These are phyloP conservation scores for Vespertilio murinus DNA, from an alignment of 2,797 vertebrate species.

Conservation along the genomic window DNA sequence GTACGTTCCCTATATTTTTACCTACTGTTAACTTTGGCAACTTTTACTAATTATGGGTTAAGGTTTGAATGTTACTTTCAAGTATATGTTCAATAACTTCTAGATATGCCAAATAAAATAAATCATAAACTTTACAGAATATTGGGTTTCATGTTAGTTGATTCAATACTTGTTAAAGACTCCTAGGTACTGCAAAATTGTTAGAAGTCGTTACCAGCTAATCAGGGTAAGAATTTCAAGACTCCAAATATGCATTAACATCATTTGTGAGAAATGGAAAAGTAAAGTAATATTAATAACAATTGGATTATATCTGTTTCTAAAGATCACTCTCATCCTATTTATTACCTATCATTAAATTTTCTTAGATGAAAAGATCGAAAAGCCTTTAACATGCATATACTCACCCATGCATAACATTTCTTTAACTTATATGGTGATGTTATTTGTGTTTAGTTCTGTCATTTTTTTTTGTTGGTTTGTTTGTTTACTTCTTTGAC, in stretches of 20 bases:
- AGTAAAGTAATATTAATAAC: constrained; percentile 82
- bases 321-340: constrained; percentile 78
- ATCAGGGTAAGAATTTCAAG: constrained; percentile 82
- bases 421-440: constrained; percentile 83
- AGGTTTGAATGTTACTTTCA: not conserved
- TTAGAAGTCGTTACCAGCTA: constrained; percentile 78
- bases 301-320: constrained; percentile 78
- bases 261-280: constrained; percentile 83
- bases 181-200: constrained; percentile 72
- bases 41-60: constrained; percentile 53
- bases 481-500: constrained; percentile 80
- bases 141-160: constrained; percentile 61
- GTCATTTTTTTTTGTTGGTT: constrained; percentile 66
- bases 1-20: constrained; percentile 45
- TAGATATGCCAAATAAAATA: constrained; percentile 8
- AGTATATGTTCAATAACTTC: not conserved
- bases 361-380: constrained; percentile 80
- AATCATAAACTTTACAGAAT: constrained; percentile 50
- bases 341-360: constrained; percentile 82
- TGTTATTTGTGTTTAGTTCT: constrained; percentile 79
- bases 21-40: not conserved
- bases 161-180: constrained; percentile 67
- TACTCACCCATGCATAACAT: constrained; percentile 83
- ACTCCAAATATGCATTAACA: constrained; percentile 83
- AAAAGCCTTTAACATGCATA: constrained; percentile 84